These are phyloP conservation scores for Apogon talboti DNA, from an alignment of 2,797 vertebrate species.

Conservation along the genomic window DNA sequence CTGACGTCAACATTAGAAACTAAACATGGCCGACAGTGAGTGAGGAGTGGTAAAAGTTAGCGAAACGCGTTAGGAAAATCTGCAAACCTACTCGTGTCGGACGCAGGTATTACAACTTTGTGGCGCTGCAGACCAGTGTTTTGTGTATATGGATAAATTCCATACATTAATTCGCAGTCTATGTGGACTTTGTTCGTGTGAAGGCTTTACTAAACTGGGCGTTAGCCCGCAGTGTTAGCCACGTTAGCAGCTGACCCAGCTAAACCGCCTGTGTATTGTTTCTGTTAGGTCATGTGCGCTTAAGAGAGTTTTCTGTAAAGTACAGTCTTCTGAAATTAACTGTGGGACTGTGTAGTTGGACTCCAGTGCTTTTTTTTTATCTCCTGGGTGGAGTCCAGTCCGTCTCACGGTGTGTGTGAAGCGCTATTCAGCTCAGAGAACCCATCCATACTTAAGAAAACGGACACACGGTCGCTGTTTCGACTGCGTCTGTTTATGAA, in stretches of 20 bases:
- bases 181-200: background rate
- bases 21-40: slow-evolving; percentile 76
- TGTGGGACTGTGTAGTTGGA: background rate
- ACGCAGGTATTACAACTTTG: background rate
- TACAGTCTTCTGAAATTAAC: background rate
- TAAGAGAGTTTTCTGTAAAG: background rate
- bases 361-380: background rate
- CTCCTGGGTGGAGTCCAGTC: slow-evolving; percentile 23
- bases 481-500: slow-evolving; percentile 22
- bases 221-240: slow-evolving; percentile 56
- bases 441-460: background rate
- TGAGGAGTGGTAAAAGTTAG: slow-evolving; percentile 54
- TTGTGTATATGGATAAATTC: accelerated
- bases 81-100: background rate
- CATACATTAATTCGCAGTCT: background rate
- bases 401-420: background rate
- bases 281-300: slow-evolving; percentile 5
- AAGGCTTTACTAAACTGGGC: slow-evolving; percentile 17
- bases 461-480: background rate
- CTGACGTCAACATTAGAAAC: slow-evolving; percentile 36
- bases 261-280: slow-evolving; percentile 52
- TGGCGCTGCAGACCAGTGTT: accelerated
- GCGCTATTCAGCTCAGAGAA: slow-evolving; percentile 9
- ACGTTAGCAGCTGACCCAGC: slow-evolving; percentile 56
- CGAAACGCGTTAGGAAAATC: slow-evolving; percentile 17